phyloP scores from a whole-genome alignment of 2,797 vertebrate species.

The Syncerus caffer region DNA sequence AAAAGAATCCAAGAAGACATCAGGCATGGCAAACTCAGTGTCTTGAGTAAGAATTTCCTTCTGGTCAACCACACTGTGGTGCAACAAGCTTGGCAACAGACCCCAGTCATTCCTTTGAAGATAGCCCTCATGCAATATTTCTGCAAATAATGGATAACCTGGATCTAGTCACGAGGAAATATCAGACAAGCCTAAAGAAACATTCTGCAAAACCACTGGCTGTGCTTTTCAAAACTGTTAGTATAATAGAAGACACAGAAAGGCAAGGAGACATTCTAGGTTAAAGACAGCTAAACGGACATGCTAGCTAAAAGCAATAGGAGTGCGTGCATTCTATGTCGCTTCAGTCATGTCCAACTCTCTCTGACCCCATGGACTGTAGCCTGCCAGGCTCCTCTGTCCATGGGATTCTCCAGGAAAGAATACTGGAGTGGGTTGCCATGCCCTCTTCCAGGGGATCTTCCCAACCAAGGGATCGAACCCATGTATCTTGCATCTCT shows the following conservation, averaged over 20 bases:
- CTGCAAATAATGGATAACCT: background rate
- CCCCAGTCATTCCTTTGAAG: background rate
- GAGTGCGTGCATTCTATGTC: rapidly evolving
- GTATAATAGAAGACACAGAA: background rate
- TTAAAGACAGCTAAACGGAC: background rate
- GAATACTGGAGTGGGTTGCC: background rate
- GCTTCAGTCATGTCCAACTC: background rate
- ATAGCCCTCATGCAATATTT: no score
- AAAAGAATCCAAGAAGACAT: background rate
- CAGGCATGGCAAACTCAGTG: background rate
- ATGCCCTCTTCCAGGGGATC: background rate
- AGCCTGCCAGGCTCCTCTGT: background rate
- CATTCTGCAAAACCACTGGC: background rate
- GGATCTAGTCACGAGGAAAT: background rate
- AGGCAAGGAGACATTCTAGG: background rate
- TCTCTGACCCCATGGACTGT: background rate
- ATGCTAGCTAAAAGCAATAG: background rate
- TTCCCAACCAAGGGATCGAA: background rate
- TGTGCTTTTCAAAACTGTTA: background rate
- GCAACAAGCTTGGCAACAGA: background rate
- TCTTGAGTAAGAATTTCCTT: background rate
- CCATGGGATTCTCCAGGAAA: background rate
- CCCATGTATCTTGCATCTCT: background rate
- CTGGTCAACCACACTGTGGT: background rate
- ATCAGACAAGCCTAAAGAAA: background rate